Conservation (phyloP, 2,888 invertebrate species). For the Rhagium mordax region DNA sequence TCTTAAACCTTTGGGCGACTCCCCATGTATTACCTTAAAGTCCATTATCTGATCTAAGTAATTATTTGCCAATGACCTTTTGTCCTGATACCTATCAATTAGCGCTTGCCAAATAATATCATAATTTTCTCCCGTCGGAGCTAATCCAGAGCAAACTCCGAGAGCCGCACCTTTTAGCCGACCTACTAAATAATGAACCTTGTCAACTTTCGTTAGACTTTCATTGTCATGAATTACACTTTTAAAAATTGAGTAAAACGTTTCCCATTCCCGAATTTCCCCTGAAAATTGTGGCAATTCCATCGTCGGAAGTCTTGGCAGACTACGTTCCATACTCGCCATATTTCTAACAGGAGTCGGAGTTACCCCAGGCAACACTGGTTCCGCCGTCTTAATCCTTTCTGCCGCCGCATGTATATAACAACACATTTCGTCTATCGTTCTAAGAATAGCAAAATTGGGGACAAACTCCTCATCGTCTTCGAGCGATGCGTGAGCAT, state of each 20-base stretch:
- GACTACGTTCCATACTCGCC: neutral
- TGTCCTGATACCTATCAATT: constrained; percentile 11
- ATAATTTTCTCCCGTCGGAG: constrained; percentile 13
- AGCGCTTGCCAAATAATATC: constrained; percentile 7
- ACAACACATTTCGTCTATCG: too few relatives aligned
- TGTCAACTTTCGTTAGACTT: neutral
- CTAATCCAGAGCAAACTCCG: neutral
- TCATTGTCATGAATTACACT: neutral
- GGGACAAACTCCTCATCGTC: constrained; percentile 1
- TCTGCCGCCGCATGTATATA: neutral
- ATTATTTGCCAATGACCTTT: neutral
- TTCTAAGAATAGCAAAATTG: neutral
- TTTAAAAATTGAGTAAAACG: neutral
- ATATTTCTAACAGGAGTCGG: too few relatives aligned
- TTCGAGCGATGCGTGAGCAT: neutral
- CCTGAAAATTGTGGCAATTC: neutral
- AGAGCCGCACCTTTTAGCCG: neutral
- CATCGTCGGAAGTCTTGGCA: neutral
- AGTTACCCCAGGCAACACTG: too few relatives aligned
- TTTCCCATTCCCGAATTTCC: too few relatives aligned
- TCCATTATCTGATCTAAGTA: constrained; percentile 21
- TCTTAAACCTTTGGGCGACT: constrained; percentile 26
- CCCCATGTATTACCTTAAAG: constrained; percentile 20
- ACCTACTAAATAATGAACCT: constrained; percentile 19
- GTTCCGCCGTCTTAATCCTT: neutral